Conservation (phyloP, 2,113 vertebrate genomes). For the Actinemys pallida region DNA sequence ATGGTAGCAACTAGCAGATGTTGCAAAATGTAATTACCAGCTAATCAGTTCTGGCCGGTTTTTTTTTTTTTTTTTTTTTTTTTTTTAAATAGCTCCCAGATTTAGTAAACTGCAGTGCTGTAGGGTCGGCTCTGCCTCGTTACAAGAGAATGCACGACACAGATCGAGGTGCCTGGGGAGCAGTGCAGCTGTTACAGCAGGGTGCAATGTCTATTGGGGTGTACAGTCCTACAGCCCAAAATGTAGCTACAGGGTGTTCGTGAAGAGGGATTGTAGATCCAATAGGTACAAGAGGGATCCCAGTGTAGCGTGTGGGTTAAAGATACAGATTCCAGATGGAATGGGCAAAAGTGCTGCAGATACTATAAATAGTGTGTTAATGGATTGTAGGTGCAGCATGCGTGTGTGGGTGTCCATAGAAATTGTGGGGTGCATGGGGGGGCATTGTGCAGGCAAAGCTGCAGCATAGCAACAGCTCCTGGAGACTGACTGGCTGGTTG, state of each 20-base stretch:
- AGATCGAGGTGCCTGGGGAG: background rate
- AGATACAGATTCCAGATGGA: slow-evolving; percentile 22
- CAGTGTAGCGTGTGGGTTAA: background rate
- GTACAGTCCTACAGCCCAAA: background rate
- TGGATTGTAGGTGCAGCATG: background rate
- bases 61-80: background rate
- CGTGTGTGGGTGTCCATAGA: background rate
- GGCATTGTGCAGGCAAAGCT: background rate
- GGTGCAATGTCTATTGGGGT: background rate
- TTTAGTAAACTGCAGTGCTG: background rate
- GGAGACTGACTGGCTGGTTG: rapidly evolving
- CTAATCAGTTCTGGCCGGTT: slow-evolving; percentile 46
- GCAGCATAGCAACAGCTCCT: background rate
- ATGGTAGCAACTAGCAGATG: slow-evolving; percentile 73
- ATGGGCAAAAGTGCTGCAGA: slow-evolving; percentile 10
- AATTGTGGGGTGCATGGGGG: background rate
- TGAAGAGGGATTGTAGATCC: background rate
- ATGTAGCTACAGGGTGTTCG: background rate
- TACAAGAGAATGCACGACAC: background rate
- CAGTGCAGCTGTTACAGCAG: rapidly evolving
- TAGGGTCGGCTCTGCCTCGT: background rate
- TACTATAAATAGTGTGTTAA: background rate
- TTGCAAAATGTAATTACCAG: slow-evolving; percentile 71
- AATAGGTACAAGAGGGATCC: background rate
- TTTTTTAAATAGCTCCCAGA: slow-evolving; percentile 18